Base-by-base conservation (phyloP, 2,113 vertebrate species). In the Poeciliopsis prolifica region DNA sequence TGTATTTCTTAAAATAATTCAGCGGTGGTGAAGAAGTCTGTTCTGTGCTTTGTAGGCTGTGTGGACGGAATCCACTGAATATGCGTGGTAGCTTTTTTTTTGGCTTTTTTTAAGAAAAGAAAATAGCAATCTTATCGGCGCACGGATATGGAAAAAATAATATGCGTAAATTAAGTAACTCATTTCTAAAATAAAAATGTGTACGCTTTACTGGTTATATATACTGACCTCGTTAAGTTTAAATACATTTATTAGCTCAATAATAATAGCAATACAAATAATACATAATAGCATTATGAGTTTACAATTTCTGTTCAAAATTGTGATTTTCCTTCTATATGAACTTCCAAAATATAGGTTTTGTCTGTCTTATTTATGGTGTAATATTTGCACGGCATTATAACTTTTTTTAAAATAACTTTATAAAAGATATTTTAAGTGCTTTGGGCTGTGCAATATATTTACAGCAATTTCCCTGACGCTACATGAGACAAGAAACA, bases 1-100 rank as follows among this genome's bases (percentile, higher is more conserved):
- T 88, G 88, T 91, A 90, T 91, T 94, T 93, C 83, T 89, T 90
- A 86, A 91, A 92, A 83, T 88, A 87, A 86, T 22, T 65, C 86
- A 82, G 69, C 86, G 82, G 80, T 90, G 86, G 60, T 90, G 84
- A 87, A 74, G 69, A 72, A 83, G 88, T 93, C 66, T 91, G 79
- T 93, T 76, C 74, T 48, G 71, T 75, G 51, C 68, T 54, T 44
- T 63, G 81, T 37, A 65, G 24, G 33, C 40, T 42, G 4, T 29
- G 65, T 28, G 31, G 40, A 42, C 40, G 12, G 40, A 42, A 42
- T 42, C 40, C 40, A 42, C 40, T 15, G 40, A 15, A 42, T 42
- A 14, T 13, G 40, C 15, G 15, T 14, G 40, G 14, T 14, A 42
- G 40, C 14, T 48, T n/a, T n/a, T 24, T n/a, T 54, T 33, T 33